Base-by-base conservation (phyloP, 2,113 vertebrate species). In the Etheostoma cragini region DNA sequence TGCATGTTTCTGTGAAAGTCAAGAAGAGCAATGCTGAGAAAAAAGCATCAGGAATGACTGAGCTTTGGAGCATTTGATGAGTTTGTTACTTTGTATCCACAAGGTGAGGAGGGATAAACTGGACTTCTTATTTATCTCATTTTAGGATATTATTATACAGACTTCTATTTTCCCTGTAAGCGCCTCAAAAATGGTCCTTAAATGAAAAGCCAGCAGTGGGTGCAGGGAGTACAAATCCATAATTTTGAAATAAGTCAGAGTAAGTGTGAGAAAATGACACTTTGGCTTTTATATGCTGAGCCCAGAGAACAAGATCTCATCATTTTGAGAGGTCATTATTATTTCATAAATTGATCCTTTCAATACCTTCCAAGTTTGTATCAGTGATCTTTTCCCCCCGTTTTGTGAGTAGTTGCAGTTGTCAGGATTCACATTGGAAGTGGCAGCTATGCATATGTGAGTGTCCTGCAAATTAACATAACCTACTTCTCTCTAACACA, bases 291-390 rank as follows among this genome's bases (percentile, higher is more conserved):
- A 83, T 81, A 83, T 84, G 83, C 82, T 82, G 77, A 91, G 76
- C 84, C 76, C 56, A 65, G 72, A 72, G 80, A 88, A 92, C 79
- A 82, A 70, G 57, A 85, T 87, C 76, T 84, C 78, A 65, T 88
- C 75, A 63, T 89, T 89, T 89, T 86, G 62, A 87, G 78, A 89
- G 68, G 62, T 75, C 80, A 66, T 52, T 65, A 83, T 88, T 88
- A 91, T 88, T 90, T 81, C 71, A 83, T 76, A 89, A 90, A 90
- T 92, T 80, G 79, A 78, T 58, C 47, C 61, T 35, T 46, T 30
- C 11, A 10, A 67, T 61, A 17, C 66, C n/a, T 78, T 89, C 85
- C 88, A 82, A 81, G 81, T 83, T 88, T 78, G 82, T 83, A 88
- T 88, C 76, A 87, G 76, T 63, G 76, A 65, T 80, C 77, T 67